Evolutionary conservation across 2,888 invertebrate species (phyloP).

Genomic region (Dryomyza anilis): DNA sequence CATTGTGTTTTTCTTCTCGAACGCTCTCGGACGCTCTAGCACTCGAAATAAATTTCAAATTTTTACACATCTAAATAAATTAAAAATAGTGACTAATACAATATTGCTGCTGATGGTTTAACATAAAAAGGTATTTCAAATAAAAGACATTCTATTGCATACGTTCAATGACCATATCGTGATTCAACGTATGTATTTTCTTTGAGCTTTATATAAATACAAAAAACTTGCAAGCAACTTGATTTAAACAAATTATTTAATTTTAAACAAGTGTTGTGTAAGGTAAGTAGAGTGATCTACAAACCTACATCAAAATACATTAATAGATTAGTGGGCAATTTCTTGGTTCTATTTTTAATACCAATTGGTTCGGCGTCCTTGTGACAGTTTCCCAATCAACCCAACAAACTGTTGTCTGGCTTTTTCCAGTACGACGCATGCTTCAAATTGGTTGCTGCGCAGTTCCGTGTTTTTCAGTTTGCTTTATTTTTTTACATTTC

Average conservation of each 20-base stretch:
- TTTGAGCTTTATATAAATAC: no score
- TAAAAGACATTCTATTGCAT: not conserved
- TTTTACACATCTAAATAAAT: constrained; percentile 12
- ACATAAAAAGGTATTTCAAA: not conserved
- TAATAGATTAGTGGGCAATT: no score
- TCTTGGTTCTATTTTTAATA: no score
- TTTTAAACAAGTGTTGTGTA: no score
- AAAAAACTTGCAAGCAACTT: no score
- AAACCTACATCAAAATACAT: no score
- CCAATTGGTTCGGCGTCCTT: no score
- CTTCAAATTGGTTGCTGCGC: not conserved
- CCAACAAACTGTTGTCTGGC: constrained; percentile 10
- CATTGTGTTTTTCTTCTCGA: constrained; percentile 32
- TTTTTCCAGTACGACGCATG: no score
- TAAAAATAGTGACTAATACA: constrained; percentile 28
- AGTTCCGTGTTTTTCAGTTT: constrained; percentile 1
- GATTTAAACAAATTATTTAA: no score
- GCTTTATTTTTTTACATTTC: constrained; percentile 22
- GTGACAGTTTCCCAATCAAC: constrained; percentile 32
- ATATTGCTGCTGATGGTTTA: constrained; percentile 11
- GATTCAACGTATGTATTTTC: no score
- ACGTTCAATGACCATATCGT: not conserved
- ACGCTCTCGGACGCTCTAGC: constrained; percentile 28
- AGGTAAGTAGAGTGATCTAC: no score
- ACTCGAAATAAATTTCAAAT: constrained; percentile 15